These are phyloP conservation scores for Phasia obesa DNA, from an alignment of 2,888 invertebrate species.

Conservation along the genomic window DNA sequence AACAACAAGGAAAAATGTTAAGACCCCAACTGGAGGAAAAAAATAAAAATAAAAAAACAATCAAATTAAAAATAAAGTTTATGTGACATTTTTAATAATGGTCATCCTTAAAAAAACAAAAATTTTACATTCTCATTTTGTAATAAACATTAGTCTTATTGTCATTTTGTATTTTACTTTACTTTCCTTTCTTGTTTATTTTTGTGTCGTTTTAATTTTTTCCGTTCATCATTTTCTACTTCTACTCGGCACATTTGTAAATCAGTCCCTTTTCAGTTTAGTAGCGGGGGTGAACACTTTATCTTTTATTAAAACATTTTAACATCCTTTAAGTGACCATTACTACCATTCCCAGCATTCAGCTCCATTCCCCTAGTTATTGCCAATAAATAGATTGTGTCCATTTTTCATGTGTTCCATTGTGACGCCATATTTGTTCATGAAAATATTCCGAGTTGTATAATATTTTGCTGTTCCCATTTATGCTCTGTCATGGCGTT, in stretches of 20 bases:
- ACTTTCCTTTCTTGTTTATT: slow-evolving; percentile 28
- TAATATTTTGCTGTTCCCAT: slow-evolving; percentile 22
- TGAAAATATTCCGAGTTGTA: slow-evolving; percentile 51
- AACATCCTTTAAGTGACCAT: slow-evolving; percentile 50
- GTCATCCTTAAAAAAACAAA: slow-evolving; percentile 67
- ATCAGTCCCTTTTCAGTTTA: slow-evolving; percentile 15
- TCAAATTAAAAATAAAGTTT: slow-evolving; percentile 71
- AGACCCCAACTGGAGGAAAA: slow-evolving; percentile 28
- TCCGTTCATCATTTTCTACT: slow-evolving; percentile 11
- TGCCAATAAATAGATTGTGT: slow-evolving; percentile 64
- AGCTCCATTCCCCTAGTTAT: slow-evolving; percentile 4
- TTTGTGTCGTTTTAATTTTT: slow-evolving; percentile 14
- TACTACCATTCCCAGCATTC: too few relatives aligned
- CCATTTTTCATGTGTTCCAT: slow-evolving; percentile 68
- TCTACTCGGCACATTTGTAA: slow-evolving; percentile 21
- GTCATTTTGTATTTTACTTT: slow-evolving; percentile 59
- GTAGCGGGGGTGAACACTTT: slow-evolving; percentile 5
- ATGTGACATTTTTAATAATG: slow-evolving; percentile 72
- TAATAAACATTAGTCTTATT: slow-evolving; percentile 71
- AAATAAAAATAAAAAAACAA: slow-evolving; percentile 53
- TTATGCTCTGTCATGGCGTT: slow-evolving; percentile 67
- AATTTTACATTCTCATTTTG: slow-evolving; percentile 64
- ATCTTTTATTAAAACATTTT: slow-evolving; percentile 45
- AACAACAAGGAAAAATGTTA: slow-evolving; percentile 14
- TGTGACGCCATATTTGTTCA: slow-evolving; percentile 70